Evolutionary conservation across 92 coral and sea anemone genomes (phyloP), one percentile per base, ranked within the genome.

Genomic region (Parazoanthus darwini): DNA sequence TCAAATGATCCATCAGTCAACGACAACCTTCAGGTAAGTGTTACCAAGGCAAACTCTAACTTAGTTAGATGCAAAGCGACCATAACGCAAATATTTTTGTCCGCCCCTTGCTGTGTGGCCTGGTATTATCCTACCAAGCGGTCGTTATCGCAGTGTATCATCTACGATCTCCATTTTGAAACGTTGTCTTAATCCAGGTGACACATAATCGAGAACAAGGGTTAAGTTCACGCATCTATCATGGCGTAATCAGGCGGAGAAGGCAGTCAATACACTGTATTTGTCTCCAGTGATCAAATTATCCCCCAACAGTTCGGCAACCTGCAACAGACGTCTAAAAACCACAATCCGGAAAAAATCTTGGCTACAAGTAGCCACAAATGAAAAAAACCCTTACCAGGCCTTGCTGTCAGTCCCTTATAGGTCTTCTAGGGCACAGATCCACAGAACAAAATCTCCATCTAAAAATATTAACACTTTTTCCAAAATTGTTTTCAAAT

Each of bases 71-170:
- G 66, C 29, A 63, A 83, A 67, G 48, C 25, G 63, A 7, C 51
- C 79, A 71, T 84, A 75, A 54, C 48, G 29, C 78, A 50, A n/a
- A 84, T 54, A 68, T 74, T 70, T 50, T 84, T 72, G 38, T 48
- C 38, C 79, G 38, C 87, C 78, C 79, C 87, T 84, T 2, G 78
- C 87, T 71, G 87, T 11, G 77, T 23, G 6, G 50, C 22, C 77
- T 44, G 67, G 66, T 48, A 68, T 46, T 44, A 7, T 42, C 18
- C 8, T 8, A 43, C 33, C 75, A 39, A 48, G 43, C 37, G 46
- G n/a, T 51, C 46, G 37, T 50, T 79, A 46, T 84, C 20, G 78
- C 38, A 71, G 33, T 35, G 26, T n/a, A 71, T 84, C 67, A 71
- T 84, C 67, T 46, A n/a, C 23, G 46, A 38, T 39, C 9, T 82